Conservation (phyloP, 1,140 invertebrate species). For the Lutraria rhynchaena region DNA sequence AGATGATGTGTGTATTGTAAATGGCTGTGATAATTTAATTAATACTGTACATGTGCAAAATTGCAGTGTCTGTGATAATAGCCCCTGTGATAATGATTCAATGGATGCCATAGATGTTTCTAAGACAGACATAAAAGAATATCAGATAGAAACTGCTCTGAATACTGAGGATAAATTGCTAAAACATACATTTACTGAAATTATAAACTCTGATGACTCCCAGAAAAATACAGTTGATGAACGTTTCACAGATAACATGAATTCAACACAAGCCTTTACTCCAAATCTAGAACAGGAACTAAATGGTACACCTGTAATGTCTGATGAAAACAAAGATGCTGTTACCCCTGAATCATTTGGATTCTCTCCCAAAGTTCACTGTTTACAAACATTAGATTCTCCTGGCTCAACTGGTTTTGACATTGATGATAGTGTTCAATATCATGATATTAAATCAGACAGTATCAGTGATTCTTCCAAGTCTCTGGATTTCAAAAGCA, state of each 20-base stretch:
- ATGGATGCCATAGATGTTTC: neutral
- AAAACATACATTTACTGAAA: no score
- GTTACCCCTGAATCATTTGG: constrained; percentile 12
- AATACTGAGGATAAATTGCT: no score
- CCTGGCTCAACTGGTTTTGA: constrained; percentile 4
- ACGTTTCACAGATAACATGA: no score
- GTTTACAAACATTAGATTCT: neutral
- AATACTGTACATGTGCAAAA: neutral
- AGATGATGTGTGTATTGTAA: constrained; percentile 3
- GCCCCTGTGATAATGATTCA: neutral
- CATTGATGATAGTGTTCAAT: no score
- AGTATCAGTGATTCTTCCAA: no score
- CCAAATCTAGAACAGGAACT: neutral
- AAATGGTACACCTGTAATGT: neutral
- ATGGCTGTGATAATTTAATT: neutral
- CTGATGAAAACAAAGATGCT: constrained; percentile 34
- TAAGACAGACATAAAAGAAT: no score
- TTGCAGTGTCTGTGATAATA: neutral
- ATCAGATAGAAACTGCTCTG: no score
- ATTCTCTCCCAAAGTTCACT: constrained; percentile 1
- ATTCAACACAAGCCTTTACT: constrained; percentile 3
- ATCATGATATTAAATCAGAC: no score
- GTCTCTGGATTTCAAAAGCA: no score
- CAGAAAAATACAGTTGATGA: no score
- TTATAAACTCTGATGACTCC: no score